phyloP scores from a whole-genome alignment of 1,140 invertebrate species.

The Cyphomyrmex costatus region DNA sequence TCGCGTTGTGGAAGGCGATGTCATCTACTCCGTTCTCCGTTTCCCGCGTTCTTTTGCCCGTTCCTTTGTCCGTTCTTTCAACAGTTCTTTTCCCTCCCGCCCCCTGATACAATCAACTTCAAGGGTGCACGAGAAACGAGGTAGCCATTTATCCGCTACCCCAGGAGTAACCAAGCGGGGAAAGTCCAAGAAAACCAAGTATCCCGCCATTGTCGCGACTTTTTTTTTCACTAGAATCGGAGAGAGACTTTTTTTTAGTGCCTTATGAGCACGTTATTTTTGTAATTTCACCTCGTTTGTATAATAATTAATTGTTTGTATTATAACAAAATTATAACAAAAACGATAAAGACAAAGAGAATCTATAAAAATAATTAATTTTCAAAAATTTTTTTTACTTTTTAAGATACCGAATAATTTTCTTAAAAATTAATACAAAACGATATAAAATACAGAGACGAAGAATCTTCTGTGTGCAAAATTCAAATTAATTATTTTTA shows the following conservation, averaged over 20 bases:
- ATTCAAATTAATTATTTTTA: not conserved
- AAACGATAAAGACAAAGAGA: not conserved
- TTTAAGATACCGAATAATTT: not conserved
- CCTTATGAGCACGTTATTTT: conserved; percentile 9
- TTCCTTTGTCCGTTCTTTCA: conserved; percentile 58
- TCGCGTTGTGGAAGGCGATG: conserved; percentile 60
- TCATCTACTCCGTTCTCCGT: conserved; percentile 48
- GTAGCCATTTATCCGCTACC: conserved; percentile 77
- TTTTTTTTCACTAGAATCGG: conserved; percentile 58
- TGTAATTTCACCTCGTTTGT: not conserved
- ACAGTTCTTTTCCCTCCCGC: conserved; percentile 59
- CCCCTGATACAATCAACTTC: conserved; percentile 75
- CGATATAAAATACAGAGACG: not conserved
- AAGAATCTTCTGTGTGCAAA: not conserved
- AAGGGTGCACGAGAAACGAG: conserved; percentile 74
- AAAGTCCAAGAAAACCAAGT: conserved; percentile 76
- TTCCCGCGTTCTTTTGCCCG: conserved; percentile 69
- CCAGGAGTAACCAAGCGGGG: conserved; percentile 73
- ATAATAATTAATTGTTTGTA: not conserved
- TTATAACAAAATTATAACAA: not conserved
- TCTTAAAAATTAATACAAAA: not conserved
- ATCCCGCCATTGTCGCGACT: conserved; percentile 69
- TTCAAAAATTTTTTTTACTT: conserved; percentile 1
- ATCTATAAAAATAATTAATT: not conserved
- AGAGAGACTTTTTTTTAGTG: not conserved